These are phyloP conservation scores for Callaeas wilsoni DNA, from an alignment of 2,113 vertebrate species.

Conservation along the genomic window DNA sequence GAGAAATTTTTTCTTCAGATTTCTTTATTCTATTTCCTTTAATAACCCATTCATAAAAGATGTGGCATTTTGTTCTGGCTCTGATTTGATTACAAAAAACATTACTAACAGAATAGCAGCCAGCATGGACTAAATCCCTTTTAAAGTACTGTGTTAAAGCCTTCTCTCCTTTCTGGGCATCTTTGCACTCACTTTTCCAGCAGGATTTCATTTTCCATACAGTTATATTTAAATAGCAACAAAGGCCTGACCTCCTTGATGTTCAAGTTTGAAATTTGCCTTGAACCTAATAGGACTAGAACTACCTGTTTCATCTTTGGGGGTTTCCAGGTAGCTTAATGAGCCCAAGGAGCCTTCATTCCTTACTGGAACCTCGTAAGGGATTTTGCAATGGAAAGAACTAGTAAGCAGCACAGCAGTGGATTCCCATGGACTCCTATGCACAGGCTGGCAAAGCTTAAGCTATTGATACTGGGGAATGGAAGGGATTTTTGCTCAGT, in stretches of 20 bases:
- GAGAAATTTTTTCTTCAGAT: not conserved
- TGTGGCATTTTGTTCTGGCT: not conserved
- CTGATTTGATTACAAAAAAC: not conserved
- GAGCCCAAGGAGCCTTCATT: constrained; percentile 7
- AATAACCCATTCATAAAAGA: not conserved
- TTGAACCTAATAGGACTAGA: not conserved
- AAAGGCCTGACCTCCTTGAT: not conserved
- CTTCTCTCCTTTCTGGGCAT: not conserved
- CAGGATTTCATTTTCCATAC: not conserved
- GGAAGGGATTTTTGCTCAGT: not conserved
- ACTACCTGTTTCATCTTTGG: not conserved
- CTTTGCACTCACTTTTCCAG: not conserved
- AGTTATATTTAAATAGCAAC: constrained; percentile 14
- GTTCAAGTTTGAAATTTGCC: constrained; percentile 27
- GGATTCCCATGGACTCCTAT: not conserved
- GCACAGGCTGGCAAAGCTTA: not conserved
- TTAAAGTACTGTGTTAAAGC: not conserved
- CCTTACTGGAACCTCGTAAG: constrained; percentile 2
- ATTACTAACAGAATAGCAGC: not conserved
- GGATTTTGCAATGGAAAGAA: constrained; percentile 27
- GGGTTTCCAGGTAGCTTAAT: constrained; percentile 28
- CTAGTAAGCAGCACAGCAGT: not conserved
- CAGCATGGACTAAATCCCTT: not conserved
- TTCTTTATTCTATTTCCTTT: not conserved
- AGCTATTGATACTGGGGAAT: not conserved